Evolutionary conservation across 2,113 vertebrate species (phyloP).

Genomic region (Rhinogobius similis): DNA sequence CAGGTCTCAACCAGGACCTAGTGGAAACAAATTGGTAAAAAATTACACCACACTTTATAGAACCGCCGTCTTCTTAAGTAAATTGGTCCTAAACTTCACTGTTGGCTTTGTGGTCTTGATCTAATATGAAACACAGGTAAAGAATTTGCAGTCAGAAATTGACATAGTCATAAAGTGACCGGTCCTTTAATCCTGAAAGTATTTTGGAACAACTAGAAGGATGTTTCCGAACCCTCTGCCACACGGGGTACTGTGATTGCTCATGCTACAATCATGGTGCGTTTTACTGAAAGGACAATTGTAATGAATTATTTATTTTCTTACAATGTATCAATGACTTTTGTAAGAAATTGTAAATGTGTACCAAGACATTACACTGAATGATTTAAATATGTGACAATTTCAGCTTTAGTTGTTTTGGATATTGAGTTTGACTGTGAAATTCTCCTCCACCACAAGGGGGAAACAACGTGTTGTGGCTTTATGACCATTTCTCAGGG

Average conservation of each 20-base stretch:
- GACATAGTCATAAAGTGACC: neutral
- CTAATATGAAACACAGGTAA: too few relatives aligned
- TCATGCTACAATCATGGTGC: slow-evolving; percentile 28
- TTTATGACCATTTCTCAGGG: slow-evolving; percentile 74
- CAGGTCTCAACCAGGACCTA: too few relatives aligned
- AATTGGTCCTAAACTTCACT: too few relatives aligned
- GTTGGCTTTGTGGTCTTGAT: too few relatives aligned
- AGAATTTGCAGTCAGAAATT: too few relatives aligned
- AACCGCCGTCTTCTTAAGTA: too few relatives aligned
- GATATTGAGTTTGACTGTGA: slow-evolving; percentile 44
- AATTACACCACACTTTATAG: too few relatives aligned
- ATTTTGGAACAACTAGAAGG: neutral
- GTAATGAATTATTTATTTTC: slow-evolving; percentile 76
- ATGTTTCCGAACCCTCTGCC: neutral
- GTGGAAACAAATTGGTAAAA: too few relatives aligned
- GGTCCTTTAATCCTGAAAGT: neutral
- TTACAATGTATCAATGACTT: slow-evolving; percentile 62
- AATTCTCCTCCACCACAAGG: slow-evolving; percentile 57
- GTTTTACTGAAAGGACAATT: slow-evolving; percentile 27
- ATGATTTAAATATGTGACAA: slow-evolving; percentile 28
- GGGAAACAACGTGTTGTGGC: slow-evolving; percentile 47
- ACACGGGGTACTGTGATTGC: neutral
- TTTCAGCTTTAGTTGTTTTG: slow-evolving; percentile 43
- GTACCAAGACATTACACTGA: slow-evolving; percentile 31
- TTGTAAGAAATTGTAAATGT: slow-evolving; percentile 54